Percentiles rank a stretch among this genome's conserved stretches.
These are phyloP conservation scores for Brevipalpus yothersi DNA, from an alignment of 1,140 invertebrate genomes.

Conservation along the genomic window DNA sequence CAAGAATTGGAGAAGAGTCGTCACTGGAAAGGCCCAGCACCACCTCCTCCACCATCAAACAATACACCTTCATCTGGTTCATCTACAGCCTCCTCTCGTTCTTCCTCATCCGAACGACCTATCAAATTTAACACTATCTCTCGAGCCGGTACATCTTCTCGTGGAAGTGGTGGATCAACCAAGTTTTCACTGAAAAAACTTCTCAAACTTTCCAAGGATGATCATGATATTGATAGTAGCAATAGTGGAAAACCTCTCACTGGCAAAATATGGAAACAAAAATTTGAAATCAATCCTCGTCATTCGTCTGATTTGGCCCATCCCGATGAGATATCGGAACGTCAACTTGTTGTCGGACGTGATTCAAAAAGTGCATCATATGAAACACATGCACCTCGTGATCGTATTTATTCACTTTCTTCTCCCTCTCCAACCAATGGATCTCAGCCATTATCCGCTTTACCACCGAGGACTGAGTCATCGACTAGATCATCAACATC, in stretches of 20 bases:
- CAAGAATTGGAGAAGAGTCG: background rate
- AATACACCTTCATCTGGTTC: background rate
- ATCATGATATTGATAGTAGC: background rate
- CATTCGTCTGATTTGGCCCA: background rate
- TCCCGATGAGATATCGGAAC: background rate
- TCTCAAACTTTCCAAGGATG: background rate
- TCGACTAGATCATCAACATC: background rate
- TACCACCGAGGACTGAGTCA: background rate
- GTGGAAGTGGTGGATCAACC: background rate
- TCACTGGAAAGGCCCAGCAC: background rate
- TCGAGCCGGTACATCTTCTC: background rate
- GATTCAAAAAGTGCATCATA: background rate
- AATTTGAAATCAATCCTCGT: background rate
- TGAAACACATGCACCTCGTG: background rate
- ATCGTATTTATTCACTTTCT: background rate
- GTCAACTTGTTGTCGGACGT: background rate
- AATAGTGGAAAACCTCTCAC: background rate
- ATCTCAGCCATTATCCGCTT: background rate
- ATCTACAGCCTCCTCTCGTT: background rate
- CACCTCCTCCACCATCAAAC: background rate
- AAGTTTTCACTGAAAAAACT: background rate
- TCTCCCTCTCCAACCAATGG: background rate
- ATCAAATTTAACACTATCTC: background rate
- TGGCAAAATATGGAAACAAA: background rate
- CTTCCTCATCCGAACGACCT: background rate